Conservation (phyloP, 64 coral and sea anemone genomes). For the Hydrozoanthus tunicans region DNA sequence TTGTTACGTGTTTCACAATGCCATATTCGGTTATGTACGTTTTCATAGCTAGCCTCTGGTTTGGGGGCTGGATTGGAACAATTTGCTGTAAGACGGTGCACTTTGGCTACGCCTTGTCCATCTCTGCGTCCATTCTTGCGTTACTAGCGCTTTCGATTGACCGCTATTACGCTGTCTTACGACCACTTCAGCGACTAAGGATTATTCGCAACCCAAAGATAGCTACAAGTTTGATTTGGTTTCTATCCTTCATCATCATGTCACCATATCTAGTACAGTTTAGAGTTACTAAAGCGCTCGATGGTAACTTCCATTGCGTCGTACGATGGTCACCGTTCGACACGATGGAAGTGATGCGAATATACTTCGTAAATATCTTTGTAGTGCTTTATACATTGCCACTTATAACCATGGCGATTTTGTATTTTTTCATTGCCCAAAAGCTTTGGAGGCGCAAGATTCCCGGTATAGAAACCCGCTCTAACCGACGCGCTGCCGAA, state of each 20-base stretch:
- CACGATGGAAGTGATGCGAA: conserved; percentile 38
- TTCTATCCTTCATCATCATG: conserved; percentile 62
- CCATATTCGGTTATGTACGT: conserved; percentile 75
- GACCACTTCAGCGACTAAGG: conserved; percentile 56
- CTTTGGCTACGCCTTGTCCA: conserved; percentile 74
- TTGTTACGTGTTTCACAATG: conserved; percentile 76
- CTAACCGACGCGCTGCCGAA: conserved; percentile 63
- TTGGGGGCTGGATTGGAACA: conserved; percentile 58
- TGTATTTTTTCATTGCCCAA: conserved; percentile 67
- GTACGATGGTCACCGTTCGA: conserved; percentile 65
- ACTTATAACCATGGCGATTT: conserved; percentile 48
- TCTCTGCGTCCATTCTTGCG: conserved; percentile 77
- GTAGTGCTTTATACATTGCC: conserved; percentile 62
- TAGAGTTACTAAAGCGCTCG: not conserved
- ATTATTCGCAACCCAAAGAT: conserved; percentile 68
- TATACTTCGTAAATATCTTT: conserved; percentile 70
- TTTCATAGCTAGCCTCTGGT: conserved; percentile 45
- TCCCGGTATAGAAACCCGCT: conserved; percentile 59
- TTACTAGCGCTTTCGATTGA: conserved; percentile 72
- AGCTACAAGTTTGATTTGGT: conserved; percentile 62
- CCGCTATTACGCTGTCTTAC: conserved; percentile 72
- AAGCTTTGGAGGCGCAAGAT: conserved; percentile 82
- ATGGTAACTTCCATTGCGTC: conserved; percentile 36
- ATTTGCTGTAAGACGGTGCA: conserved; percentile 74
- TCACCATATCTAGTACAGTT: conserved; percentile 71